phyloP scores from a whole-genome alignment of 2,113 vertebrate species.

The Delphinapterus leucas region DNA sequence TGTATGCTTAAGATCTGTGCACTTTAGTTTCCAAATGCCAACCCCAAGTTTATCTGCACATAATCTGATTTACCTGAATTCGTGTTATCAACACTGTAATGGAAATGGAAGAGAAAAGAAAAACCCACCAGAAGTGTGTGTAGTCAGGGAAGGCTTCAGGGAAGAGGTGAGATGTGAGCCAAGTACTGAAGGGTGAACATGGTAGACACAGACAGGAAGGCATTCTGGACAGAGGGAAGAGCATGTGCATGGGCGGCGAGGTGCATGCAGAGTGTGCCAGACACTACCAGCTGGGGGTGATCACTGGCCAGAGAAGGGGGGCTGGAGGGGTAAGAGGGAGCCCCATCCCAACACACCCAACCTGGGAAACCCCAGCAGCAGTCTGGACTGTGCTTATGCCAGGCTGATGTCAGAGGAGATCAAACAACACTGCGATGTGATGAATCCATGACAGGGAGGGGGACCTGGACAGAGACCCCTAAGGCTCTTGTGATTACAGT shows the following conservation, averaged over 20 bases:
- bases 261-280: neutral
- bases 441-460: neutral
- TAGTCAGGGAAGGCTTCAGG: neutral
- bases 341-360: neutral
- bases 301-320: neutral
- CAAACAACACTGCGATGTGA: neutral
- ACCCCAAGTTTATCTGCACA: constrained; percentile 22
- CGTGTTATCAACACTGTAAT: neutral
- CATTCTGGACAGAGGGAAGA: neutral
- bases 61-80: neutral
- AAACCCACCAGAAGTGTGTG: neutral
- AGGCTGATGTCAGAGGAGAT: neutral
- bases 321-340: neutral
- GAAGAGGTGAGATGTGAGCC: neutral
- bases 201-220: neutral
- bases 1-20: neutral
- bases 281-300: neutral
- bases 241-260: neutral
- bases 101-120: neutral
- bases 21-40: constrained; percentile 31
- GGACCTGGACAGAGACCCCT: neutral
- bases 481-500: neutral
- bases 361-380: neutral
- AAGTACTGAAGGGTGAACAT: neutral
- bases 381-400: neutral